These are phyloP conservation scores for Globicephala melas DNA, from an alignment of 2,113 vertebrate species.

Conservation along the genomic window DNA sequence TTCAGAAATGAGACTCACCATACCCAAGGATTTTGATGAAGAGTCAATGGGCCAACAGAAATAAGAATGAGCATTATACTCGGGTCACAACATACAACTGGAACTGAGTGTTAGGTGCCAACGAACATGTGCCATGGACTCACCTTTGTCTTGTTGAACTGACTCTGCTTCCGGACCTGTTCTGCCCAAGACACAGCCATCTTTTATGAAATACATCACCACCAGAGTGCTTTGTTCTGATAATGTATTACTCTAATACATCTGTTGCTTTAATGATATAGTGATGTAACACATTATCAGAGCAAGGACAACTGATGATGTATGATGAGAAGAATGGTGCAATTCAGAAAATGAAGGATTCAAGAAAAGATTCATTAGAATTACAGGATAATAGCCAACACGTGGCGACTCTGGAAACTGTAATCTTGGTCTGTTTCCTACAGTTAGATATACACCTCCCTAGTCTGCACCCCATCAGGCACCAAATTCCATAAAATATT, in stretches of 20 bases:
- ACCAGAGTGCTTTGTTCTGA: conserved; percentile 75
- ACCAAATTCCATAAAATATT: conserved; percentile 65
- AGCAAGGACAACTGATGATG: conserved; percentile 78
- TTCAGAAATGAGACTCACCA: conserved; percentile 60
- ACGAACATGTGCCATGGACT: background rate
- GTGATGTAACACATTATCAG: conserved; percentile 79
- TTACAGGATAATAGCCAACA: conserved; percentile 69
- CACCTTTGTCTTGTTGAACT: conserved; percentile 58
- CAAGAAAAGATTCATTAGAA: conserved; percentile 66
- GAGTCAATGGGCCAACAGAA: conserved; percentile 46
- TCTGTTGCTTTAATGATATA: conserved; percentile 83
- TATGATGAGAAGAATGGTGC: conserved; percentile 75
- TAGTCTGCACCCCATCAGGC: background rate
- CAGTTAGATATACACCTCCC: conserved; percentile 44
- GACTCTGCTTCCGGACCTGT: conserved; percentile 61
- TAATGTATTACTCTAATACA: conserved; percentile 79
- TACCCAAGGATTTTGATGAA: conserved; percentile 44
- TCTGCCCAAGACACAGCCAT: conserved; percentile 62
- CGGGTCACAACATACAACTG: background rate
- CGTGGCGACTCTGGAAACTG: conserved; percentile 46
- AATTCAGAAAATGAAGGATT: conserved; percentile 79
- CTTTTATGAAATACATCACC: conserved; percentile 74
- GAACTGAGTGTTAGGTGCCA: conserved; percentile 47
- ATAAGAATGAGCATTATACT: conserved; percentile 48
- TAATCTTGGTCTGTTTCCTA: conserved; percentile 51